Evolutionary conservation across 1,140 invertebrate species (phyloP).

Genomic region (Holotrichia oblita): DNA sequence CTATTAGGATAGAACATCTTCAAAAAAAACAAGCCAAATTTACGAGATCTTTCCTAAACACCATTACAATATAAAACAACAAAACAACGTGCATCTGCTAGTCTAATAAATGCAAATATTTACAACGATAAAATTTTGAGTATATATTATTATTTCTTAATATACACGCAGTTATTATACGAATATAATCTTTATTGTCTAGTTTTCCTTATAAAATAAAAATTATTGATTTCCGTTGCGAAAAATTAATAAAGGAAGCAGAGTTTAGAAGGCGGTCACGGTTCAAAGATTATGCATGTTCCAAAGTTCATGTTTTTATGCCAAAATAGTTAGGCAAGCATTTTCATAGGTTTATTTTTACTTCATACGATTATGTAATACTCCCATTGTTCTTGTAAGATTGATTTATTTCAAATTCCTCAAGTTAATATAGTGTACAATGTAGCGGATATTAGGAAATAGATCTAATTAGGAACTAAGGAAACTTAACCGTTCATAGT

Average conservation of each 20-base stretch:
- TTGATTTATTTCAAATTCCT: background rate
- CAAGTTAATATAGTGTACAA: background rate
- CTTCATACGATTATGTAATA: background rate
- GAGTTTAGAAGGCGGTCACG: too few relatives aligned
- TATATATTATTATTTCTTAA: too few relatives aligned
- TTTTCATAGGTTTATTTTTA: background rate
- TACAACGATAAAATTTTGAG: background rate
- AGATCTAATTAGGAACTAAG: background rate
- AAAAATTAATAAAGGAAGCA: too few relatives aligned
- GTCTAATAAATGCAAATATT: background rate
- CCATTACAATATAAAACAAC: background rate
- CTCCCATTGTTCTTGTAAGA: background rate
- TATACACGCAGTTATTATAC: too few relatives aligned
- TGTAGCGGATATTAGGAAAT: background rate
- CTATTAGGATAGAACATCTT: background rate
- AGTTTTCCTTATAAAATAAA: too few relatives aligned
- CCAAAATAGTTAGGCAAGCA: background rate
- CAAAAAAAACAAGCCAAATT: background rate
- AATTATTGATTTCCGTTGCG: too few relatives aligned
- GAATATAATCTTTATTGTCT: too few relatives aligned
- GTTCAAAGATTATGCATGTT: too few relatives aligned
- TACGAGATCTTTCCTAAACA: background rate
- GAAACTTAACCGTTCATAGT: background rate
- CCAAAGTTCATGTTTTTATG: background rate
- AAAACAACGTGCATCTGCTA: background rate